Conservation (phyloP, 2,113 vertebrate genomes). For the Mystacornis crossleyi region DNA sequence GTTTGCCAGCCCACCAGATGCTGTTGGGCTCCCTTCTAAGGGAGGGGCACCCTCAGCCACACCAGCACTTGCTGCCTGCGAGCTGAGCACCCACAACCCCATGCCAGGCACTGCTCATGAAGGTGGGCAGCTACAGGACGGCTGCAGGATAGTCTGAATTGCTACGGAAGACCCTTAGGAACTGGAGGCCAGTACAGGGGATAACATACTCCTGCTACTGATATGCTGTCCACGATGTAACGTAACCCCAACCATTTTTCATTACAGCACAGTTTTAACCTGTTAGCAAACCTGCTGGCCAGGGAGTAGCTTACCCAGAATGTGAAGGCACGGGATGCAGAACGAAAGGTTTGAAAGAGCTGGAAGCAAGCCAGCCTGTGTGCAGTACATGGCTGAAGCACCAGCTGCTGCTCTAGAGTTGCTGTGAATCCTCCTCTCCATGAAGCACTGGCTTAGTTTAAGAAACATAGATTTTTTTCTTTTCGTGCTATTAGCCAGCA, state of each 20-base stretch:
- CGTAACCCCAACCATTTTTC: neutral
- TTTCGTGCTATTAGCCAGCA: neutral
- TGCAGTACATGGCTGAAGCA: accelerated
- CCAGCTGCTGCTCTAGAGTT: neutral
- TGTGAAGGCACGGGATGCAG: neutral
- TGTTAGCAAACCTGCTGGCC: neutral
- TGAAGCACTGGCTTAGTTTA: neutral
- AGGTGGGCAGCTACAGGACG: accelerated
- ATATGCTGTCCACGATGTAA: neutral
- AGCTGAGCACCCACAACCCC: neutral
- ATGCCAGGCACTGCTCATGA: neutral
- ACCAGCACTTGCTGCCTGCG: accelerated
- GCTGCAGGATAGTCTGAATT: neutral
- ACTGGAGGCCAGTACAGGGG: neutral
- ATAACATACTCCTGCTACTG: neutral
- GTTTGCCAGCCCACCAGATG: neutral
- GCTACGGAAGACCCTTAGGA: neutral
- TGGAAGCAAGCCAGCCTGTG: neutral
- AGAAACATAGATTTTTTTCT: neutral
- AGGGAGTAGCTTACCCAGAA: neutral
- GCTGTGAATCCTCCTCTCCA: neutral
- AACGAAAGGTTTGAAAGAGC: neutral
- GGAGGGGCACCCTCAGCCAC: neutral
- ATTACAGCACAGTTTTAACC: neutral
- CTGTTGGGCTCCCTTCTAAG: neutral